Conservation (phyloP, 2,888 invertebrate genomes). For the Leptothorax acervorum region DNA sequence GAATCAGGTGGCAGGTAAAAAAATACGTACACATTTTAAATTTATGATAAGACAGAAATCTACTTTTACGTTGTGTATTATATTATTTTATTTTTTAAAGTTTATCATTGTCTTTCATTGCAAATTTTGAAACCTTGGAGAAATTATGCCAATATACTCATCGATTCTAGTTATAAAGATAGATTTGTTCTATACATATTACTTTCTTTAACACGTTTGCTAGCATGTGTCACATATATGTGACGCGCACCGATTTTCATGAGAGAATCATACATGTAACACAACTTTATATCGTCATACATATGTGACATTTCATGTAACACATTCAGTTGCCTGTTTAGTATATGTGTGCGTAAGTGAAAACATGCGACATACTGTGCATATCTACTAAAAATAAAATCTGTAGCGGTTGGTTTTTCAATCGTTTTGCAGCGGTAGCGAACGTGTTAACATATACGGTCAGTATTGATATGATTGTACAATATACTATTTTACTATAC, state of each 20-base stretch:
- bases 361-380: too few relatives aligned
- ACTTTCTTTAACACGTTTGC: background rate
- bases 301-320: too few relatives aligned
- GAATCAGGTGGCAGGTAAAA: slow-evolving; percentile 27
- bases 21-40: slow-evolving; percentile 53
- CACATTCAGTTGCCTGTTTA: too few relatives aligned
- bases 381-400: too few relatives aligned
- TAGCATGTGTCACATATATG: too few relatives aligned
- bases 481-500: background rate
- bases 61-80: slow-evolving; percentile 55
- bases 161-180: slow-evolving; percentile 48
- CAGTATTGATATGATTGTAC: slow-evolving; percentile 26
- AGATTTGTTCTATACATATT: slow-evolving; percentile 17
- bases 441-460: slow-evolving; percentile 30
- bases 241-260: too few relatives aligned
- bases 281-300: too few relatives aligned
- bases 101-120: slow-evolving; percentile 40
- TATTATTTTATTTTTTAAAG: slow-evolving; percentile 56
- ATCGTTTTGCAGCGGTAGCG: too few relatives aligned
- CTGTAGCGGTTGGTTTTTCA: too few relatives aligned
- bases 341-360: too few relatives aligned
- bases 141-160: slow-evolving; percentile 51
- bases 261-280: too few relatives aligned
- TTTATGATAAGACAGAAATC: slow-evolving; percentile 62
- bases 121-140: slow-evolving; percentile 7